Evolutionary conservation across 2,888 invertebrate genomes (phyloP), one percentile per base, ranked within the genome.

Genomic region (Folsomia candida): DNA sequence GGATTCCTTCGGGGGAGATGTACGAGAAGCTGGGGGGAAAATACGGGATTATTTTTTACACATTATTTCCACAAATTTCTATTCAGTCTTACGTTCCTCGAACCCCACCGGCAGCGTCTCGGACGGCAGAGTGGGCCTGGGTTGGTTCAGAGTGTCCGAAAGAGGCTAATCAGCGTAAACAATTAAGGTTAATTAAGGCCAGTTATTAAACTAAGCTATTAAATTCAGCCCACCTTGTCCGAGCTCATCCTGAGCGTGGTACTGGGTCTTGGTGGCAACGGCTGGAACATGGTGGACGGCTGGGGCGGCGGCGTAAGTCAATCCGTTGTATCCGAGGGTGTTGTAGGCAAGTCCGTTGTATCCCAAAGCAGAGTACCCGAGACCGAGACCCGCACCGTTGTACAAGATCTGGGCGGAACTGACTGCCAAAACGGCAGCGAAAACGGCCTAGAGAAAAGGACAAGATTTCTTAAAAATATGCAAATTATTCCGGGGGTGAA

Each of bases 361-460:
- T 28, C 62, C 62, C 14, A 26, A 27, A 60, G 25, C 47, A 3
- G 28, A 58, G 37, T 58, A 47, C 20, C 24, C 11, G 18, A 29
- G 25, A 20, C 24, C 11, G 18, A 29, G 25, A 47, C 60, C 57
- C 18, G 67, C 68, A 62, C 60, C 66, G 68, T 66, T 67, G 63
- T 70, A 63, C 62, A 73, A 72, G 57, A 77, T 47, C 51, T 80
- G 79, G 73, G 82, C 81, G 67, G 76, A 76, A 70, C 81, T 81
- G 64, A 81, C 81, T 69, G 83, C 83, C 80, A 83, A 78, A 81
- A 86, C 83, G 84, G 86, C 85, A 82, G 85, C 84, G 84, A 87
- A 84, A 81, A 86, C 86, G 84, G 87, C 86, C 87, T 87, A 84
- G 62, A 82, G 83, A 67, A 71, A 68, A 69, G 63, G 72, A 73